These are phyloP conservation scores for Anagyrus pseudococci DNA, from an alignment of 2,888 invertebrate species.

Conservation along the genomic window DNA sequence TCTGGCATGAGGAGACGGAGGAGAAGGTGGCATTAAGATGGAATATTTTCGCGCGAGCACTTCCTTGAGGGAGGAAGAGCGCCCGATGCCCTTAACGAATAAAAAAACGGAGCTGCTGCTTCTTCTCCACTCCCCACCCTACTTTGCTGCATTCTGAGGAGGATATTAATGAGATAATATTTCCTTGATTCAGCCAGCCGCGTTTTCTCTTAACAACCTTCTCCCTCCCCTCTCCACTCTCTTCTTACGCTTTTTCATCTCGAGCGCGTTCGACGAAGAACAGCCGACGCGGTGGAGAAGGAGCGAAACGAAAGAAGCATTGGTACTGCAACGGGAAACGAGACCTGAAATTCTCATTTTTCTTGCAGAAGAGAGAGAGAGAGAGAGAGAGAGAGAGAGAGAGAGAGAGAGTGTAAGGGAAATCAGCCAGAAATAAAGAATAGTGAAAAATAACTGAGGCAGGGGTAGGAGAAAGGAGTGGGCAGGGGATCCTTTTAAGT, in stretches of 20 bases:
- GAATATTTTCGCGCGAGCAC: too few relatives aligned
- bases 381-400: conserved; percentile 15
- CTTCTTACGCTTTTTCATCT: conserved; percentile 23
- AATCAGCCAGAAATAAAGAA: conserved; percentile 28
- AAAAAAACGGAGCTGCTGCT: too few relatives aligned
- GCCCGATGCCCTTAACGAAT: too few relatives aligned
- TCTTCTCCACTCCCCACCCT: too few relatives aligned
- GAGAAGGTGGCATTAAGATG: too few relatives aligned
- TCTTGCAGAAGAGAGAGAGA: too few relatives aligned
- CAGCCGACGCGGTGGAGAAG: background rate
- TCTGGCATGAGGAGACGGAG: too few relatives aligned
- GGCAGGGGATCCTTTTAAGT: conserved; percentile 43
- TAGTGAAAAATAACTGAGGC: conserved; percentile 21
- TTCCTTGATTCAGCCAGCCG: conserved; percentile 53
- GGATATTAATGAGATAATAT: conserved; percentile 58
- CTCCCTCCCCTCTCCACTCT: conserved; percentile 33
- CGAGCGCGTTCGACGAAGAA: too few relatives aligned
- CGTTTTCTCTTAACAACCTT: conserved; percentile 50
- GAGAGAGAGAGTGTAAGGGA: conserved; percentile 7
- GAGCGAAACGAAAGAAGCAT: conserved; percentile 1
- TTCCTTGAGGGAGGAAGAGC: too few relatives aligned
- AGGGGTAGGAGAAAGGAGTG: conserved; percentile 9
- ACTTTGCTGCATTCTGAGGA: conserved; percentile 52
- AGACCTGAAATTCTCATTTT: conserved; percentile 25
- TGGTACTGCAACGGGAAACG: conserved; percentile 15